phyloP scores from a whole-genome alignment of 2,888 invertebrate species.

The Pocota personata region DNA sequence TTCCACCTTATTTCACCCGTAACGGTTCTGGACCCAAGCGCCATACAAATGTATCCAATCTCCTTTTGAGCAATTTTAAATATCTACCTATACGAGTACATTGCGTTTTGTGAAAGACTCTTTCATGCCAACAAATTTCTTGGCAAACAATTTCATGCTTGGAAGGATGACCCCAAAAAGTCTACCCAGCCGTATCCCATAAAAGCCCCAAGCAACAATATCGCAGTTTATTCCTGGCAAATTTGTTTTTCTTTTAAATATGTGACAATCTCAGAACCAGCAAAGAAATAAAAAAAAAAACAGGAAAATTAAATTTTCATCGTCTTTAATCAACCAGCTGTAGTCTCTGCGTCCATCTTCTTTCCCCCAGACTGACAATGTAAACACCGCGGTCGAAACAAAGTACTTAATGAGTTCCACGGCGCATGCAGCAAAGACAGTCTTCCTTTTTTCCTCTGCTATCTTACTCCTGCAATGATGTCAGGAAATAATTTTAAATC shows the following conservation, averaged over 20 bases:
- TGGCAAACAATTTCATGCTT: not conserved
- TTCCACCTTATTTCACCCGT: too few species aligned
- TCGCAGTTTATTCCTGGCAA: not conserved
- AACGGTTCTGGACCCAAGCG: too few species aligned
- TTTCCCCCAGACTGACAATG: not conserved
- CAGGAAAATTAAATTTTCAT: too few species aligned
- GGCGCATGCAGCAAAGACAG: not conserved
- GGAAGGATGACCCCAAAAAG: not conserved
- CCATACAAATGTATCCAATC: too few species aligned
- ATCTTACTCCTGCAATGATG: not conserved
- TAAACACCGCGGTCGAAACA: not conserved
- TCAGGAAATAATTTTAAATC: conserved; percentile 12
- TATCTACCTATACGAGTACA: too few species aligned
- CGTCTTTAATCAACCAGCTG: not conserved
- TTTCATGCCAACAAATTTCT: too few species aligned
- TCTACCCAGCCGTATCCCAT: not conserved
- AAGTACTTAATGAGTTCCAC: conserved; percentile 16
- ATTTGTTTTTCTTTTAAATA: not conserved
- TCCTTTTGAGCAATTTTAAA: too few species aligned
- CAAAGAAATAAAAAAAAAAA: not conserved
- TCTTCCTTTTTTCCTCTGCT: not conserved
- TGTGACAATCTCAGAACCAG: not conserved
- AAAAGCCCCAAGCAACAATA: not conserved
- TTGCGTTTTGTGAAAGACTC: not conserved
- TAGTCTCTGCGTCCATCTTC: not conserved